Evolutionary conservation across 2,888 invertebrate species (phyloP).

Genomic region (Hanleya hanleyi): DNA sequence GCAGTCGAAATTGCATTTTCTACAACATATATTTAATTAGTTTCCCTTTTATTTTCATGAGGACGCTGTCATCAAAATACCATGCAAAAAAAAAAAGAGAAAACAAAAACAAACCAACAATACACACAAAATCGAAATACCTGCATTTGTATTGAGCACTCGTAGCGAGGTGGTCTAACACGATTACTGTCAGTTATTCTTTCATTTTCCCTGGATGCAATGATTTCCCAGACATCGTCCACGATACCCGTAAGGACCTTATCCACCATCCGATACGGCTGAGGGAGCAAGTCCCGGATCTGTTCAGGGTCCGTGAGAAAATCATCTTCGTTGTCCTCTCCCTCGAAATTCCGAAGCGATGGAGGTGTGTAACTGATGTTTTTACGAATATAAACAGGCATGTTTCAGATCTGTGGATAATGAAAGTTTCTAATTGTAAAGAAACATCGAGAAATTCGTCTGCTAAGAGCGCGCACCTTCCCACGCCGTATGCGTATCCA

Average conservation of each 20-base stretch:
- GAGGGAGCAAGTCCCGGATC: constrained; percentile 63
- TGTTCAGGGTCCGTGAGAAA: constrained; percentile 68
- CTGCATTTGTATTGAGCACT: constrained; percentile 49
- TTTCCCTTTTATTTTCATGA: no score
- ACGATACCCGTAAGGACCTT: constrained; percentile 58
- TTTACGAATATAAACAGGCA: constrained; percentile 66
- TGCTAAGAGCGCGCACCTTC: neutral
- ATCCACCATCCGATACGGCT: constrained; percentile 71
- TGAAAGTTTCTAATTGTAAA: neutral
- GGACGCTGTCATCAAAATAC: no score
- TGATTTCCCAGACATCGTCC: constrained; percentile 65
- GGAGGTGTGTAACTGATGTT: constrained; percentile 63
- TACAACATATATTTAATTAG: no score
- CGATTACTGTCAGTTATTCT: constrained; percentile 53
- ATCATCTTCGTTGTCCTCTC: constrained; percentile 60
- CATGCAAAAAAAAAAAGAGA: no score
- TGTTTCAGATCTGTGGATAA: constrained; percentile 22
- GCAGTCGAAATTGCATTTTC: no score
- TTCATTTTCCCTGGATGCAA: constrained; percentile 55
- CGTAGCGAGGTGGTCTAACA: constrained; percentile 60
- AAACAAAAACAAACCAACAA: no score
- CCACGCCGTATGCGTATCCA: constrained; percentile 29
- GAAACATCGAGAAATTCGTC: neutral
- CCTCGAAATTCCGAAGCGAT: constrained; percentile 56
- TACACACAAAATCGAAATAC: no score